These are phyloP conservation scores for Bilobella aurantiaca DNA, from an alignment of 1,140 invertebrate genomes.

Conservation along the genomic window DNA sequence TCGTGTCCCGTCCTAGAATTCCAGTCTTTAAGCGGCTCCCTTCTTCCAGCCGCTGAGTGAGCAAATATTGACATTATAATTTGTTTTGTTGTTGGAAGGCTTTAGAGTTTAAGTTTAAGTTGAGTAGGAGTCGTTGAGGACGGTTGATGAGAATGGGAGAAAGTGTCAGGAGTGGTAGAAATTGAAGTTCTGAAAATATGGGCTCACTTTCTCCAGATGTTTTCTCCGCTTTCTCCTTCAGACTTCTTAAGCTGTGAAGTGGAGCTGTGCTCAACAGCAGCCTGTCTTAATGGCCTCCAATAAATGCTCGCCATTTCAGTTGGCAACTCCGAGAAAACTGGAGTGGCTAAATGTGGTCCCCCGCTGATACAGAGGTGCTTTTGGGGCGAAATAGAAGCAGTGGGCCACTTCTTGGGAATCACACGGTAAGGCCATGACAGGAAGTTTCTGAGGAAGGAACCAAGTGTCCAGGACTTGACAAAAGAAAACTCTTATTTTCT, in stretches of 20 bases:
- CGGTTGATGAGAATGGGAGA: neutral
- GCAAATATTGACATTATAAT: slow-evolving; percentile 8
- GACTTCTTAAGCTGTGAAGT: too few relatives aligned
- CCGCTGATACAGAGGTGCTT: too few relatives aligned
- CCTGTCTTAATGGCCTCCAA: neutral
- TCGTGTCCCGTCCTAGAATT: neutral
- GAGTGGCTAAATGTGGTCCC: too few relatives aligned
- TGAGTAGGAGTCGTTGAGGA: neutral
- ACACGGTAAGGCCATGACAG: too few relatives aligned
- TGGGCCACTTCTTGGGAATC: too few relatives aligned
- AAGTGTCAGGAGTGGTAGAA: neutral
- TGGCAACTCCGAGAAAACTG: too few relatives aligned
- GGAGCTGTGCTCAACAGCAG: neutral
- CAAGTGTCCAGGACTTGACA: too few relatives aligned
- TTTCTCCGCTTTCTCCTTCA: neutral
- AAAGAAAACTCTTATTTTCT: too few relatives aligned
- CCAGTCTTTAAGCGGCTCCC: neutral
- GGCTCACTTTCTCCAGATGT: slow-evolving; percentile 3
- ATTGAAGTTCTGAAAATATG: neutral
- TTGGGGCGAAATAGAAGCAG: too few relatives aligned
- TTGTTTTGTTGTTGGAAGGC: neutral
- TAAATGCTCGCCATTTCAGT: slow-evolving; percentile 1
- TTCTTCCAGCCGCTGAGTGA: neutral
- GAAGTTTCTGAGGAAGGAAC: too few relatives aligned
- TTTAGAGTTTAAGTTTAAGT: neutral